These are phyloP conservation scores for Stenodema calcarata DNA, from an alignment of 2,888 invertebrate species.

Conservation along the genomic window DNA sequence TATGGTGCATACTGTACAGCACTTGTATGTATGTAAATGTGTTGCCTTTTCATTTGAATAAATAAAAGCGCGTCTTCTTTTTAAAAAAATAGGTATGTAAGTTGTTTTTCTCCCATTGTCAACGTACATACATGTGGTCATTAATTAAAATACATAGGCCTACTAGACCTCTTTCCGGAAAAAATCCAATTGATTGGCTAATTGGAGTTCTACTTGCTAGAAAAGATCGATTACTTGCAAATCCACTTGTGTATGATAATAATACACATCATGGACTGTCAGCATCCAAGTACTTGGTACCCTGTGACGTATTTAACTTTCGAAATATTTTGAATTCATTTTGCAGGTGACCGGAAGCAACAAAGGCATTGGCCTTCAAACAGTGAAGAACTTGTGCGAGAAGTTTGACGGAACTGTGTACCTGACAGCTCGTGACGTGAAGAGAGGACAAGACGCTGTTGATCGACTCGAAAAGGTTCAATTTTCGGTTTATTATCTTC, in stretches of 20 bases:
- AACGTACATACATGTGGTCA: too few species aligned
- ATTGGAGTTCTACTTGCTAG: too few species aligned
- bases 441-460: slow-evolving; percentile 68
- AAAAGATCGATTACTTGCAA: too few species aligned
- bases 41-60: too few species aligned
- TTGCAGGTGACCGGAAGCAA: slow-evolving; percentile 71
- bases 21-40: too few species aligned
- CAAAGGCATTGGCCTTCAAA: slow-evolving; percentile 74
- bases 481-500: not conserved
- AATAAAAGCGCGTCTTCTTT: too few species aligned
- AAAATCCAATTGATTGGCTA: not conserved
- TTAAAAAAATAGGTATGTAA: too few species aligned
- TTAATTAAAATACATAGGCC: too few species aligned
- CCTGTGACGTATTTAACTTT: not conserved
- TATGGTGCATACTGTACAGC: too few species aligned
- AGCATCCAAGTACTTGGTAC: not conserved
- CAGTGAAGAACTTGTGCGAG: slow-evolving; percentile 72
- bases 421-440: slow-evolving; percentile 70
- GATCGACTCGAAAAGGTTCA: slow-evolving; percentile 61
- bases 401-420: slow-evolving; percentile 74
- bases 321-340: not conserved
- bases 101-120: too few species aligned
- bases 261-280: too few species aligned
- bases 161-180: not conserved
- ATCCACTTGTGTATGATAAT: too few species aligned